Evolutionary conservation across 2,797 vertebrate species (phyloP).

Genomic region (Poeciliopsis infans): DNA sequence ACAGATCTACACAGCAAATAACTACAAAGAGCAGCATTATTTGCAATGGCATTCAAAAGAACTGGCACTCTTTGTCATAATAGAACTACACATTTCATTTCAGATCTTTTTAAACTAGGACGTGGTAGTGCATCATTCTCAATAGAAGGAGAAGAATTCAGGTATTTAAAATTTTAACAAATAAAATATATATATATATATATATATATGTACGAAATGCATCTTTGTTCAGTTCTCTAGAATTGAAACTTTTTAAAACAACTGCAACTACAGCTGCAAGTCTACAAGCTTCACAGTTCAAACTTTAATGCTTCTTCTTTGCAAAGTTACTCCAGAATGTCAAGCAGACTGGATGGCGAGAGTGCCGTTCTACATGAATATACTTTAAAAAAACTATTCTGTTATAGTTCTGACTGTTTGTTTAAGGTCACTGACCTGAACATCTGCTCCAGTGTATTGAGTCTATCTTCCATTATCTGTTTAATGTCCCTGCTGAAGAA

Average conservation of each 20-base stretch:
- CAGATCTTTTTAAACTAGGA: not conserved
- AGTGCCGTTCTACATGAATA: not conserved
- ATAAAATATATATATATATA: not conserved
- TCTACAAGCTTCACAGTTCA: too few relatives aligned
- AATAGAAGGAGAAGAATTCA: not conserved
- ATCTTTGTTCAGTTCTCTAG: not conserved
- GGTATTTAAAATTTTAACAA: not conserved
- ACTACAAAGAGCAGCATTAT: conserved; percentile 54
- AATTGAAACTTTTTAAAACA: not conserved
- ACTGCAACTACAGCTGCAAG: not conserved
- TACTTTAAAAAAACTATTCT: not conserved
- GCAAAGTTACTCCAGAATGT: too few relatives aligned
- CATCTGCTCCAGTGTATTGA: not conserved
- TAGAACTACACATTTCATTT: not conserved
- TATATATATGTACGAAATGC: not conserved
- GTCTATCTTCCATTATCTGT: not conserved
- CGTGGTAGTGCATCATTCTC: not conserved
- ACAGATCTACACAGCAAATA: too few relatives aligned
- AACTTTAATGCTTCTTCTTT: too few relatives aligned
- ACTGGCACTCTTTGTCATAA: not conserved
- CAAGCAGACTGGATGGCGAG: too few relatives aligned
- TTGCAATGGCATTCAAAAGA: conserved; percentile 1
- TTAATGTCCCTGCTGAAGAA: not conserved
- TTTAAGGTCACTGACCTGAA: not conserved
- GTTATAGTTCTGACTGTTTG: not conserved